Conservation (phyloP, 2,113 vertebrate species). For the Gorsachius goisagi region DNA sequence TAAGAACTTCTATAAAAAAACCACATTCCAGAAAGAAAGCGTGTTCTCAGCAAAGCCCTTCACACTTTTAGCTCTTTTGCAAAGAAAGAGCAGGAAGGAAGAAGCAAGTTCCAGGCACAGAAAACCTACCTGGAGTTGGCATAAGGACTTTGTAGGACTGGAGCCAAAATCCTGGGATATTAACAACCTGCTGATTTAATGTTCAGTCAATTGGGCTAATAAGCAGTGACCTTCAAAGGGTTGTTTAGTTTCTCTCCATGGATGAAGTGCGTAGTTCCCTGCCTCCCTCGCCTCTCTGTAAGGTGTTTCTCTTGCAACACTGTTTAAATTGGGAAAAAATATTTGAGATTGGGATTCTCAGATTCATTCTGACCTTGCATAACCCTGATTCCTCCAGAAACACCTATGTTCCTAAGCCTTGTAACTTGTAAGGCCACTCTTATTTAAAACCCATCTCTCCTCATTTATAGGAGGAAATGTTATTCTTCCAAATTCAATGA, state of each 20-base stretch:
- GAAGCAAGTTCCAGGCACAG: background rate
- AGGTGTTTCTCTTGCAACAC: background rate
- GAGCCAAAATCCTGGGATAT: slow-evolving; percentile 5
- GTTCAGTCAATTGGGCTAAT: slow-evolving; percentile 1
- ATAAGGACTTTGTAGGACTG: background rate
- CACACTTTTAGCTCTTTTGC: background rate
- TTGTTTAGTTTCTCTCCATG: background rate
- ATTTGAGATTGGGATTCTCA: background rate
- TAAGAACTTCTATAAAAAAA: background rate
- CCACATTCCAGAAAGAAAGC: background rate
- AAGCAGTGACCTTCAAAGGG: background rate
- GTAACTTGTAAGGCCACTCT: background rate
- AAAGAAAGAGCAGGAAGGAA: background rate
- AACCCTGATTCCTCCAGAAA: background rate
- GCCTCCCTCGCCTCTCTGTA: background rate
- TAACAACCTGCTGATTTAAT: slow-evolving; percentile 27
- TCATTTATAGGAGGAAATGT: background rate
- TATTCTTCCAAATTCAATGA: background rate
- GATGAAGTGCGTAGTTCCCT: background rate
- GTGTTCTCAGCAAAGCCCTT: background rate
- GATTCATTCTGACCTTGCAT: background rate
- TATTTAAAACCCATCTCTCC: background rate
- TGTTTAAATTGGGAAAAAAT: background rate
- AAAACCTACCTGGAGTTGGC: background rate
- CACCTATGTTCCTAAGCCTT: background rate